Evolutionary conservation across 1,140 invertebrate genomes (phyloP).

Genomic region (Brachionus paranguensis): DNA sequence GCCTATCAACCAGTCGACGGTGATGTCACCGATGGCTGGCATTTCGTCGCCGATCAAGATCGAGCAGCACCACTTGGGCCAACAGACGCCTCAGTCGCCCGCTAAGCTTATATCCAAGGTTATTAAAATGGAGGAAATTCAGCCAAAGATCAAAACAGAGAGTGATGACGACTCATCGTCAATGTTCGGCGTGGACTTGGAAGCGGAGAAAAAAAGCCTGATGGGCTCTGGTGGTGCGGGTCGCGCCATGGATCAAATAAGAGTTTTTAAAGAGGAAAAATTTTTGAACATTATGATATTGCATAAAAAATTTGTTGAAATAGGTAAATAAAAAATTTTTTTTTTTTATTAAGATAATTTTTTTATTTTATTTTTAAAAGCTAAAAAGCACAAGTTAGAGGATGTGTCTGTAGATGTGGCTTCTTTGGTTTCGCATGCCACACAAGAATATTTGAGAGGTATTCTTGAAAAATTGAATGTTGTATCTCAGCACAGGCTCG

Average conservation of each 20-base stretch:
- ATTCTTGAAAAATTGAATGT: conserved; percentile 84
- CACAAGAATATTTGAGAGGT: conserved; percentile 83
- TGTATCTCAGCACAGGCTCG: conserved; percentile 86
- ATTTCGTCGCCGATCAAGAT: background rate
- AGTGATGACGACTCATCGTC: background rate
- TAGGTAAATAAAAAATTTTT: conserved; percentile 40
- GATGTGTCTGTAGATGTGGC: conserved; percentile 81
- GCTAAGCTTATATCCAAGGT: background rate
- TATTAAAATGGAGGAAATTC: conserved; percentile 9
- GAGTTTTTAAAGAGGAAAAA: conserved; percentile 16
- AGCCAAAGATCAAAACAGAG: background rate
- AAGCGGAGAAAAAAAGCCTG: background rate
- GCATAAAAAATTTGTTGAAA: conserved; percentile 42
- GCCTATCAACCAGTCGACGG: background rate
- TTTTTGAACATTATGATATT: conserved; percentile 33
- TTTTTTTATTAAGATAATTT: too few relatives aligned
- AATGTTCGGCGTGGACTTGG: conserved; percentile 16
- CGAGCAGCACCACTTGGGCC: background rate
- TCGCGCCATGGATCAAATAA: background rate
- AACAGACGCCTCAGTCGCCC: conserved; percentile 3
- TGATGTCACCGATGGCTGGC: background rate
- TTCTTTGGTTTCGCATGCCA: conserved; percentile 84
- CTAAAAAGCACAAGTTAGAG: conserved; percentile 72
- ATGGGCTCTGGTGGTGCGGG: background rate
- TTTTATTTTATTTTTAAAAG: conserved; percentile 46